Base-by-base conservation (phyloP, 30 jellyfish, hydroid and myxozoan species). In the Rhopilema esculentum region DNA sequence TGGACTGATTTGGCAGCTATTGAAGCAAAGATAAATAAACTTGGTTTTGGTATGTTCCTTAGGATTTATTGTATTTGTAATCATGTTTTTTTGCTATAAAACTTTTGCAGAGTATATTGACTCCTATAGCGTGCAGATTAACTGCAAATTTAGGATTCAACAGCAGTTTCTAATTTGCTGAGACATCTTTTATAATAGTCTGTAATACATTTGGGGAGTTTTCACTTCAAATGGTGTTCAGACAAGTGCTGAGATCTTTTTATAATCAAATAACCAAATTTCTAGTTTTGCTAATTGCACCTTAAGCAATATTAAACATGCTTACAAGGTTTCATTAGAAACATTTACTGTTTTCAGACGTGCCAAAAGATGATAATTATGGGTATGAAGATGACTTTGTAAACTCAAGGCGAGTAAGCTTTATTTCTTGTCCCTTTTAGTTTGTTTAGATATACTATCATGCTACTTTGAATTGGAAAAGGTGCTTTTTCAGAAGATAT, bases 1-100 rank as follows among this genome's bases (percentile, higher is more conserved):
- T 94, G 98, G 98, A 78, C 77, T 50, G 98, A 94, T 66, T 72
- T 94, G 32, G 93, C 96, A 53, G 96, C 96, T 17, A 94, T 94
- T 62, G 97, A 94, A 66, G 90, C 91, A 51, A 94, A 94, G 69
- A 94, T 94, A 62, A 89, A 64, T 85, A 77, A 84, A 49, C 77
- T 94, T 16, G 98, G 98, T 2, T 94, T 94, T 65, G 98, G 98
- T 94, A 49, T 28, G 97, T 18, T 7, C 18, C 24, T n/a, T 27
- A 24, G 25, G n/a, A n/a, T n/a, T n/a, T 16, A 8, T 6, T 17
- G 21, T 17, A 16, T 12, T 66, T 6, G 21, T 8, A 24, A n/a
- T 27, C 30, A 16, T 75, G 30, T 75, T 27, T 51, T 17, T 16
- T 33, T 21, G 84, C n/a, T 18, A 73, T 4, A 16, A 19, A 2